Base-by-base conservation (phyloP, 1,140 invertebrate species). In the Ostrea denselamellosa region DNA sequence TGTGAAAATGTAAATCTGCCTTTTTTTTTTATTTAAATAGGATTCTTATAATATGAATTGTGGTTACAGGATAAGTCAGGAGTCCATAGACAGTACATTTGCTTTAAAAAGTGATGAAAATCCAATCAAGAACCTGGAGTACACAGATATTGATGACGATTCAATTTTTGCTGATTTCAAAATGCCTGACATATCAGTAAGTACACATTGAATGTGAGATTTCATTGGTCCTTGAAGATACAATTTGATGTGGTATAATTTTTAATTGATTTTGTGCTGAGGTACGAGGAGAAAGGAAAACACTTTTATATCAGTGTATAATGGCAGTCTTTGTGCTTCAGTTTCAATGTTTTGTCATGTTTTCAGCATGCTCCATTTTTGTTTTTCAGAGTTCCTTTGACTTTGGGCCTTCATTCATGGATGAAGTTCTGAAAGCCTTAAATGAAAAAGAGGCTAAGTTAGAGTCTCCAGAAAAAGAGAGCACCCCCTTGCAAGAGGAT, bases 391-490 rank as follows among this genome's bases (percentile, higher is more conserved):
- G 96, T 94, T 96, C 97, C 82, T 97, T 98, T 89, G 98, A 99
- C 95, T 97, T 99, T 92, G 98, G 98, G 17, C 97, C 98, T 10
- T 99, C 98, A 89, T 95, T 99, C 56, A 96, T 99, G 92, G 98
- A 98, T 93, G 98, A 99, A 95, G 98, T 99, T 95, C 97, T 99
- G 92, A 97, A 97, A 91, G 97, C 97, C 22, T 94, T 98, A 84
- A 96, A 96, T 92, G 93, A 94, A 52, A 93, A 93, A 83, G 91
- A 93, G 85, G 90, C 91, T 7, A 90, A 92, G 52, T 85, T 91
- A 14, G 88, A 90, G 22, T 85, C 84, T 14, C 86, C 87, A 25
- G 87, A 89, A 22, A 85, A 87, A 34, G 89, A 90, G 62, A 85
- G 86, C 44, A 87, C 86, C 9, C 86, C 87, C 12, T 81, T 68